Evolutionary conservation across 1,140 invertebrate species (phyloP).

Genomic region (Calosoma granatense): DNA sequence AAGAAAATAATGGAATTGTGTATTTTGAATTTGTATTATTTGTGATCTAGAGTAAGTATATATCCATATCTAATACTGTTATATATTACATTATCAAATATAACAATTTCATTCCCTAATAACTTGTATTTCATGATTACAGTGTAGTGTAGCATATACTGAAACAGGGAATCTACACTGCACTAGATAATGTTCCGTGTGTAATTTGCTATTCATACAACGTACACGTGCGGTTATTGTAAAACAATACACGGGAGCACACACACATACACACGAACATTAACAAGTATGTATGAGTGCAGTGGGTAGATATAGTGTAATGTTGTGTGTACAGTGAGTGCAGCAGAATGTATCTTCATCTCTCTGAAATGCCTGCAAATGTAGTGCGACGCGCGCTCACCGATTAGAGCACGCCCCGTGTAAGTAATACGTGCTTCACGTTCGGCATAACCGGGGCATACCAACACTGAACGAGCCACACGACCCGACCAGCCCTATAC

Average conservation of each 20-base stretch:
- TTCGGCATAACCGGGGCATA: background rate
- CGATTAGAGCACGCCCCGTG: background rate
- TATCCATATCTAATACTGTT: too few relatives aligned
- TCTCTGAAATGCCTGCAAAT: background rate
- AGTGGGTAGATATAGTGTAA: too few relatives aligned
- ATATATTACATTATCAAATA: too few relatives aligned
- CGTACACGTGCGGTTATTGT: constrained; percentile 6
- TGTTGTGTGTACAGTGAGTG: too few relatives aligned
- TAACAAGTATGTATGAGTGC: background rate
- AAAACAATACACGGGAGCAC: constrained; percentile 5
- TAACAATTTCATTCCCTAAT: too few relatives aligned
- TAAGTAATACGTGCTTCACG: background rate
- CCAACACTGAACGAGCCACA: background rate
- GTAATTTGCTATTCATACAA: constrained; percentile 4
- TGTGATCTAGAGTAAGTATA: too few relatives aligned
- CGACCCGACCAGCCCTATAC: background rate
- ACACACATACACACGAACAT: background rate
- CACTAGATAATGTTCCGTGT: background rate
- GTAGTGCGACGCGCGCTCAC: background rate
- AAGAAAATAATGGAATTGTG: too few relatives aligned
- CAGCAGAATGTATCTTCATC: background rate
- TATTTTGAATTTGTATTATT: too few relatives aligned
- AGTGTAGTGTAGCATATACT: too few relatives aligned
- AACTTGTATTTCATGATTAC: too few relatives aligned
- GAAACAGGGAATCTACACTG: too few relatives aligned